Evolutionary conservation across 2,113 vertebrate species (phyloP).

Genomic region (Paramisgurnus dabryanus): DNA sequence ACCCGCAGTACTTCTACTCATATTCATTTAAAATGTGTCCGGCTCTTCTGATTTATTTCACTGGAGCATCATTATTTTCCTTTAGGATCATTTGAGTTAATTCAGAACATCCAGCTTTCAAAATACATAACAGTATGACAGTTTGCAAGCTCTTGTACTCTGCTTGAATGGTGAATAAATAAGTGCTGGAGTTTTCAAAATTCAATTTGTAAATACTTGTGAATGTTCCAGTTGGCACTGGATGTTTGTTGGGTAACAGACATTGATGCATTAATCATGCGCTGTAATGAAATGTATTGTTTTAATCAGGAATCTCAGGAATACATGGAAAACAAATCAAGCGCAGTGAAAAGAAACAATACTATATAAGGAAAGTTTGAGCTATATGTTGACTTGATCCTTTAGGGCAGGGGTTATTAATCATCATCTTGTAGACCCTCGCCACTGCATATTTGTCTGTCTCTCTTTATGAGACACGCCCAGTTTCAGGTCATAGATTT

Average conservation of each 20-base stretch:
- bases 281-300: background rate
- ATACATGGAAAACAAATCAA: background rate
- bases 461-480: too few relatives aligned
- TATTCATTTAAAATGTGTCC: background rate
- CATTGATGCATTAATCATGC: background rate
- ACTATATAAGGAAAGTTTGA: background rate
- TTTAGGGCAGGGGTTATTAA: too few relatives aligned
- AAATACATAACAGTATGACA: background rate
- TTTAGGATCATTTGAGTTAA: background rate
- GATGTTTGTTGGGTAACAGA: background rate
- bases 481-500: too few relatives aligned
- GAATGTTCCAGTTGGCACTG: background rate
- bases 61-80: slow-evolving; percentile 19
- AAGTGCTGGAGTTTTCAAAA: background rate
- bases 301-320: background rate
- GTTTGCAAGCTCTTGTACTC: background rate
- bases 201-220: background rate
- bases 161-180: background rate
- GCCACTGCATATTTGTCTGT: too few relatives aligned
- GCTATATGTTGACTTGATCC: too few relatives aligned
- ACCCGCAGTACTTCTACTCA: background rate
- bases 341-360: too few relatives aligned
- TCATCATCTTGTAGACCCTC: too few relatives aligned
- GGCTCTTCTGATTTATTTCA: background rate
- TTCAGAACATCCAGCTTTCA: background rate